These are phyloP conservation scores for Grapholita molesta DNA, from an alignment of 1,140 invertebrate genomes.

Conservation along the genomic window DNA sequence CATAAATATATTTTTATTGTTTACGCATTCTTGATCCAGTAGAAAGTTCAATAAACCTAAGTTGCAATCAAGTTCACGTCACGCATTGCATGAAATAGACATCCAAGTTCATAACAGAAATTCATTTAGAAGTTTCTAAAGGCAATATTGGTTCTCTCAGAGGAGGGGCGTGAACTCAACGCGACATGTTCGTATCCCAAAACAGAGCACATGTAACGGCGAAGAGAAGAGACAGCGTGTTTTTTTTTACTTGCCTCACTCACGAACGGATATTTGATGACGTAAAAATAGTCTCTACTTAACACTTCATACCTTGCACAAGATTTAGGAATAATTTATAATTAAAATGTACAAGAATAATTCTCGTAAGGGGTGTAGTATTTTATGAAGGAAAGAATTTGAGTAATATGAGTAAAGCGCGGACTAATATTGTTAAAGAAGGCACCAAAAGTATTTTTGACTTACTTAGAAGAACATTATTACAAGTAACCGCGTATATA, in stretches of 20 bases:
- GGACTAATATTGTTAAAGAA: too few species aligned
- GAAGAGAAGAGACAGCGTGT: neutral
- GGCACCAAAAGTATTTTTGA: too few species aligned
- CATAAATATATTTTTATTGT: too few species aligned
- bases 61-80: neutral
- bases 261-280: neutral
- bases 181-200: constrained; percentile 13
- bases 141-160: constrained; percentile 32
- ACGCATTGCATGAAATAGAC: neutral
- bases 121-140: constrained; percentile 34
- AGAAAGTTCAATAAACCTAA: neutral
- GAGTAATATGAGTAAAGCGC: too few species aligned
- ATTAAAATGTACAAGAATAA: too few species aligned
- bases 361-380: too few species aligned
- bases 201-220: neutral
- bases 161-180: constrained; percentile 14
- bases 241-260: neutral
- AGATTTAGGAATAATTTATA: neutral
- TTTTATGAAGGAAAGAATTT: too few species aligned
- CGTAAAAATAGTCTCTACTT: neutral
- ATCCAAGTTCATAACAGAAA: constrained; percentile 31
- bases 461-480: too few species aligned
- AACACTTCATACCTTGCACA: neutral
- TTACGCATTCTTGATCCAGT: too few species aligned
- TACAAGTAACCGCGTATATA: too few species aligned